Base-by-base conservation (phyloP, 64 coral and sea anemone species). In the Dendrophyllia cribrosa region DNA sequence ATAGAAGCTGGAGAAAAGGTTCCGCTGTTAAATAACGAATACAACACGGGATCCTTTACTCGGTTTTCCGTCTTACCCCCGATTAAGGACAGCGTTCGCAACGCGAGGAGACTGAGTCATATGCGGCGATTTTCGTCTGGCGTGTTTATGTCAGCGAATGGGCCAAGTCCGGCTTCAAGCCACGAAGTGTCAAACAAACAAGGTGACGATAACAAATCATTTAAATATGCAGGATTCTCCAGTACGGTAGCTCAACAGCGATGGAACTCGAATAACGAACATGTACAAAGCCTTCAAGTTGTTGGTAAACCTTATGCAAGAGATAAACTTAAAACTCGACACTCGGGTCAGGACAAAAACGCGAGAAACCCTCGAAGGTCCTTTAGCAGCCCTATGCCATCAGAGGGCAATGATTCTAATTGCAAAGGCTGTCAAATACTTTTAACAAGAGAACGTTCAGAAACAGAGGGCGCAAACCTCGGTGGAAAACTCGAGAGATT, bases 31-130 rank as follows among this genome's bases (percentile, higher is more conserved):
- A 88, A 88, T 72, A n/a, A 53, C 8, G 70, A 62, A n/a, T 83
- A 74, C 56, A 21, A 25, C 16, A 74, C 21, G 17, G 68, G 63
- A 4, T 22, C 68, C 2, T 91, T 91, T 66, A 91, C 78, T 12
- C 78, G 56, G 16, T 91, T 91, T 84, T 91, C 89, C 8, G 89
- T 91, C 3, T 51, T 91, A 17, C 89, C 89, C 49, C 89, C 89
- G 0, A 91, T 91, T 13, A 69, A 83, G 16, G 68, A 61, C 34
- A 83, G 24, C 24, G 86, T 59, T 59, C 69, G 51, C 4, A 50
- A 73, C 9, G 43, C 24, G 9, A 88, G 68, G 11, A 74, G 86
- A 44, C 19, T 88, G 60, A 84, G 80, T 50, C 44, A 20, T n/a
- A 5, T 44, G 14, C 80, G 20, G 44, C 65, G 45, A 68, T 51